A percentile compares a stretch with the other conserved stretches of the same genome.
These are phyloP conservation scores for Echeneis naucrates DNA, from an alignment of 2,797 vertebrate species.

Conservation along the genomic window DNA sequence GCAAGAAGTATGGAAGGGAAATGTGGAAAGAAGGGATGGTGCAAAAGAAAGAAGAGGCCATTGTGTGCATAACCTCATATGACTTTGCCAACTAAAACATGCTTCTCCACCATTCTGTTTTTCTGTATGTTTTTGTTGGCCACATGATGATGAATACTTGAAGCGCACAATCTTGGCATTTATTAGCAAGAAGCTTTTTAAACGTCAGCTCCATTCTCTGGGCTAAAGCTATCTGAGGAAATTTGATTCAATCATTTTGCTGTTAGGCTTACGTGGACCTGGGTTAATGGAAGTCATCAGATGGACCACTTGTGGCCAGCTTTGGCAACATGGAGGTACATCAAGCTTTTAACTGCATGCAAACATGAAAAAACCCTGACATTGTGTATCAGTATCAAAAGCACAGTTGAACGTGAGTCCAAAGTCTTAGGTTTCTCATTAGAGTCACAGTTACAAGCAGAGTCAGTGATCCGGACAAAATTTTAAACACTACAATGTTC, in stretches of 20 bases:
- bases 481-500: slow-evolving; percentile 21
- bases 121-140: neutral
- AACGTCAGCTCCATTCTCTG: neutral
- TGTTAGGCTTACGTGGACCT: slow-evolving; percentile 29
- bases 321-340: neutral
- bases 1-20: neutral
- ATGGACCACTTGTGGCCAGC: slow-evolving; percentile 3
- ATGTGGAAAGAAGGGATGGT: slow-evolving; percentile 2
- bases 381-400: neutral
- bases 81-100: slow-evolving; percentile 3
- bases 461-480: slow-evolving; percentile 35
- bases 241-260: slow-evolving; percentile 22
- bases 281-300: slow-evolving; percentile 38
- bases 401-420: slow-evolving; percentile 24
- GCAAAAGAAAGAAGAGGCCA: slow-evolving; percentile 11
- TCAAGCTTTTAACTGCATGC: neutral
- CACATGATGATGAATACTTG: neutral
- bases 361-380: neutral
- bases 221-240: neutral
- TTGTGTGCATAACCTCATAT: slow-evolving; percentile 11
- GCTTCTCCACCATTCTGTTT: neutral
- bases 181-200: neutral
- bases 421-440: slow-evolving; percentile 42
- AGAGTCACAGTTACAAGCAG: slow-evolving; percentile 27
- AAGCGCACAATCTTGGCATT: slow-evolving; percentile 1